Base-by-base conservation (phyloP, 2,797 vertebrate species). In the Anguilla obscura region DNA sequence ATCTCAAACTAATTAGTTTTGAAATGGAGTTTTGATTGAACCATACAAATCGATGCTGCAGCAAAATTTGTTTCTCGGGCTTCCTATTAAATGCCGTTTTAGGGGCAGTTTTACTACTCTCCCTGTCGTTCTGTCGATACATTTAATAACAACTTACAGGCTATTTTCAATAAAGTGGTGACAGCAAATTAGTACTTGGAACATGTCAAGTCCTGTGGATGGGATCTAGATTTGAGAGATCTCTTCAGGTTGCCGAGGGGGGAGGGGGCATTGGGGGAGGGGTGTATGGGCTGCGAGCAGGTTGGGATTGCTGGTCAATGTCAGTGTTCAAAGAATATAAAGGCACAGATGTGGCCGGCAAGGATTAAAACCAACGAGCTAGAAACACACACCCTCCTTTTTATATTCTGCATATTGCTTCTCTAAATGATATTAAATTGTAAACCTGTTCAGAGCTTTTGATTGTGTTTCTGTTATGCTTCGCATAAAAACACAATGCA, bases 1-100 rank as follows among this genome's bases (percentile, higher is more conserved):
- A 97, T 97, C 97, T 98, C 97, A 97, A 98, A 98, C 98, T 99
- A 99, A 99, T 99, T 99, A 98, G 97, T 99, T 99, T 98, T 98
- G 97, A 98, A 98, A 99, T 98, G 97, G 98, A 97, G 97, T 99
- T 99, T 98, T 99, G 98, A 99, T 98, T 98, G 98, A 98, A 98
- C 96, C 97, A 96, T 98, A 97, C 97, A 97, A 99, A 98, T 98
- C 96, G 98, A 98, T 98, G 97, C 97, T 95, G 97, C 97, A 96
- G 97, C 97, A 96, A 98, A 97, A 98, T 98, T 97, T 98, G 98
- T 97, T 98, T 97, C 97, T 97, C 96, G 93, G 95, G 94, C 96
- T 97, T 97, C 97, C 97, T 96, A 96, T 97, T 97, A 97, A 97
- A 97, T 97, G 96, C 96, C 96, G 95, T 97, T 97, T 97, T 96